Evolutionary conservation across 2,113 vertebrate genomes (phyloP).

Genomic region (Phyllopteryx taeniolatus): DNA sequence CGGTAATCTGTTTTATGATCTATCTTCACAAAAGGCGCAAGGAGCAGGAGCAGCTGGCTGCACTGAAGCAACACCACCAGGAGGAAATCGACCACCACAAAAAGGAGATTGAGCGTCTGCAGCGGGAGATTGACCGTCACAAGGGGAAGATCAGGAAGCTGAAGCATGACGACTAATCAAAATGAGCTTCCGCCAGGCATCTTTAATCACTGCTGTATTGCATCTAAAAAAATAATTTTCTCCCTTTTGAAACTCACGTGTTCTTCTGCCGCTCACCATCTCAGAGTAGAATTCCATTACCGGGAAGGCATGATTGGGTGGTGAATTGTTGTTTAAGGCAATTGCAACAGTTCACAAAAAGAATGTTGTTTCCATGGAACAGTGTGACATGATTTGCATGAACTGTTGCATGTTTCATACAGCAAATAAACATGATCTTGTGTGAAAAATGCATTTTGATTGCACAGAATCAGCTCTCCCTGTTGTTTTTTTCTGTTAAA

Average conservation of each 20-base stretch:
- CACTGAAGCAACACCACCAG: conserved; percentile 82
- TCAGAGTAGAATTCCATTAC: conserved; percentile 7
- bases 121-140: conserved; percentile 87
- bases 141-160: conserved; percentile 84
- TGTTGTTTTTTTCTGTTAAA: neutral
- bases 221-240: neutral
- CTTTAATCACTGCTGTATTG: neutral
- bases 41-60: conserved; percentile 77
- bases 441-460: conserved; percentile 15
- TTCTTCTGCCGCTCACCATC: neutral
- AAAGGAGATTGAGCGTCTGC: conserved; percentile 85
- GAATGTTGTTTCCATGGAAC: conserved; percentile 23
- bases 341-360: conserved; percentile 46
- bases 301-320: conserved; percentile 21
- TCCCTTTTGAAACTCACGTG: neutral
- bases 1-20: neutral
- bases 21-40: conserved; percentile 66
- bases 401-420: neutral
- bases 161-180: conserved; percentile 68
- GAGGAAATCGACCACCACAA: conserved; percentile 85
- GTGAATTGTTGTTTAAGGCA: conserved; percentile 31
- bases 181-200: neutral
- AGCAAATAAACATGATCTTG: neutral
- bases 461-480: neutral
- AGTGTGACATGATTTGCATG: conserved; percentile 22